These are phyloP conservation scores for Indri indri DNA, from an alignment of 2,113 vertebrate species.

Conservation along the genomic window DNA sequence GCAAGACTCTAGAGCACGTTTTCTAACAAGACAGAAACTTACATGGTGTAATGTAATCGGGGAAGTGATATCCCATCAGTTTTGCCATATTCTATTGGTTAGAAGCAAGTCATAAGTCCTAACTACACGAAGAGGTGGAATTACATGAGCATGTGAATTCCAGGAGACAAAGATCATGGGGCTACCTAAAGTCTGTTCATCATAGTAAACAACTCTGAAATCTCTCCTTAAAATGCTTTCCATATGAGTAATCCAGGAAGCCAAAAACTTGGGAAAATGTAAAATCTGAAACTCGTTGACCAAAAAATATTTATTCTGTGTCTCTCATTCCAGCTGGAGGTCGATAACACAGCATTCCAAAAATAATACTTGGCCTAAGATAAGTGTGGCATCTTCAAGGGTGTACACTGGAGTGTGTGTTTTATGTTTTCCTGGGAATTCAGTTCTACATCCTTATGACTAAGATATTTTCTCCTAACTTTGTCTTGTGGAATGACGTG, in stretches of 20 bases:
- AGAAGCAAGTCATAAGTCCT: background rate
- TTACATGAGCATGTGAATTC: background rate
- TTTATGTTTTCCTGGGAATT: conserved; percentile 59
- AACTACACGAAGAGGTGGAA: background rate
- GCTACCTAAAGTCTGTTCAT: background rate
- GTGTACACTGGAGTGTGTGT: background rate
- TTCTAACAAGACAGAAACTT: background rate
- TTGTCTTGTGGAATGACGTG: conserved; percentile 69
- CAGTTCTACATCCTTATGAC: conserved; percentile 34
- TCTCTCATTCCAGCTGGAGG: background rate
- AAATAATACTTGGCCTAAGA: conserved; percentile 2
- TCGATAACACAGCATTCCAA: background rate
- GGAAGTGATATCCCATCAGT: too few species aligned
- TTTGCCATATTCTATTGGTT: background rate
- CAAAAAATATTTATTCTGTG: background rate
- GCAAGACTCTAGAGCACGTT: background rate
- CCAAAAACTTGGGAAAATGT: conserved; percentile 5
- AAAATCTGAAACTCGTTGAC: conserved; percentile 23
- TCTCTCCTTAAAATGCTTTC: conserved; percentile 26
- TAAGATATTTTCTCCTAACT: conserved; percentile 58
- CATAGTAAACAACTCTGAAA: conserved; percentile 25
- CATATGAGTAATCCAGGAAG: conserved; percentile 35
- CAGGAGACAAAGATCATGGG: background rate
- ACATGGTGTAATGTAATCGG: background rate
- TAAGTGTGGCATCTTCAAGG: conserved; percentile 44